Evolutionary conservation across 2,888 invertebrate species (phyloP).

Genomic region (Altica lythri): DNA sequence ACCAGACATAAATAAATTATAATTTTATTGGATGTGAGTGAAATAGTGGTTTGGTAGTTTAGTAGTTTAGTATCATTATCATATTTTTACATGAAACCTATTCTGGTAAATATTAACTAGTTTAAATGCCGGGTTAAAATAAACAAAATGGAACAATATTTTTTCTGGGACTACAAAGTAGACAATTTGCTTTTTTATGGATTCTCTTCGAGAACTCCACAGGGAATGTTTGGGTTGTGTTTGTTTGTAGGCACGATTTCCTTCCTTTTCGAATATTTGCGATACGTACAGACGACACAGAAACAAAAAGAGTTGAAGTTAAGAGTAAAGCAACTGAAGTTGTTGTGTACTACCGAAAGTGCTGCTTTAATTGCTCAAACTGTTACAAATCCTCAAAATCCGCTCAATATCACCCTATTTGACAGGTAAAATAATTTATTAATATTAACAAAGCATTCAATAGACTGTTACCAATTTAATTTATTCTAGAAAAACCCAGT

Average conservation of each 20-base stretch:
- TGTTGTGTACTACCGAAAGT: slow-evolving; percentile 55
- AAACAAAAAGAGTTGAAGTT: slow-evolving; percentile 53
- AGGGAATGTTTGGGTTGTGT: slow-evolving; percentile 65
- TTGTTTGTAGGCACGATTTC: slow-evolving; percentile 64
- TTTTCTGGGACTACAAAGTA: slow-evolving; percentile 60
- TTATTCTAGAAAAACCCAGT: background rate
- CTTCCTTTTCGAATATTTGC: slow-evolving; percentile 65
- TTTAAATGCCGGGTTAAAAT: too few relatives aligned
- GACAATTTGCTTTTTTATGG: slow-evolving; percentile 69
- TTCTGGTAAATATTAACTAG: too few relatives aligned
- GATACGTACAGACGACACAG: slow-evolving; percentile 58
- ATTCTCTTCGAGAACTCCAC: slow-evolving; percentile 60
- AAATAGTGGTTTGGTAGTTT: too few relatives aligned
- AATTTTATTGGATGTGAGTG: too few relatives aligned
- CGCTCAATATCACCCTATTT: slow-evolving; percentile 47
- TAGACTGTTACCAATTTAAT: background rate
- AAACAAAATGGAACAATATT: slow-evolving; percentile 17
- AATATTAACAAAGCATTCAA: background rate
- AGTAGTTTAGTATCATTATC: too few relatives aligned
- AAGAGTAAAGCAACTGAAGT: slow-evolving; percentile 51
- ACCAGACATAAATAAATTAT: too few relatives aligned
- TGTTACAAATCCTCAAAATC: slow-evolving; percentile 41
- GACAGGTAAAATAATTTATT: slow-evolving; percentile 39
- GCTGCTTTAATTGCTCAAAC: slow-evolving; percentile 54
- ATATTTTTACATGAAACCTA: too few relatives aligned